Conservation (phyloP, 2,888 invertebrate species). For the Noctua fimbriata region DNA sequence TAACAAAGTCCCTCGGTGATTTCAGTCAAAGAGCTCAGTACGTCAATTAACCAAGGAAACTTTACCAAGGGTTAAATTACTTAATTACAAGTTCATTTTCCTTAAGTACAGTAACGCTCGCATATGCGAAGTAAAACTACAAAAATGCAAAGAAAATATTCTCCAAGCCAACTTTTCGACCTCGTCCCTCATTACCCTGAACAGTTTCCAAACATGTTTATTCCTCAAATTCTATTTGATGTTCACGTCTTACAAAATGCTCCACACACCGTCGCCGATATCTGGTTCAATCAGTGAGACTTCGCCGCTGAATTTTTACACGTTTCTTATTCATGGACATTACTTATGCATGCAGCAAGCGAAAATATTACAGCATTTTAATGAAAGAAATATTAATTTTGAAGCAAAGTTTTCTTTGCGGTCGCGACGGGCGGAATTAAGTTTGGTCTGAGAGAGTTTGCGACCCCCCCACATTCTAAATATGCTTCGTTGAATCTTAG, state of each 20-base stretch:
- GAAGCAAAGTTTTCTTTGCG: constrained; percentile 89
- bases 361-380: constrained; percentile 91
- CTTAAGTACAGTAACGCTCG: background rate
- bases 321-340: constrained; percentile 89
- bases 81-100: constrained; percentile 24
- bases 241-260: constrained; percentile 10
- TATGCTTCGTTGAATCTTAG: constrained; percentile 75
- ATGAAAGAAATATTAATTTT: constrained; percentile 91
- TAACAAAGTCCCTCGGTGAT: background rate
- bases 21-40: background rate
- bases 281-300: constrained; percentile 76
- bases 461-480: constrained; percentile 63
- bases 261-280: constrained; percentile 59
- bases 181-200: constrained; percentile 28
- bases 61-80: background rate
- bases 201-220: constrained; percentile 20
- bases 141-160: background rate
- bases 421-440: constrained; percentile 84
- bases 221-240: constrained; percentile 31
- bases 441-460: constrained; percentile 72
- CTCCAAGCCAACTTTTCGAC: background rate
- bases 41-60: background rate
- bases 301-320: constrained; percentile 82
- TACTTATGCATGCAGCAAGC: constrained; percentile 91
- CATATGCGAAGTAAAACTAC: background rate